Evolutionary conservation across 1,140 invertebrate species (phyloP), one percentile per base, ranked within the genome.

Genomic region (Musca vetustissima): DNA sequence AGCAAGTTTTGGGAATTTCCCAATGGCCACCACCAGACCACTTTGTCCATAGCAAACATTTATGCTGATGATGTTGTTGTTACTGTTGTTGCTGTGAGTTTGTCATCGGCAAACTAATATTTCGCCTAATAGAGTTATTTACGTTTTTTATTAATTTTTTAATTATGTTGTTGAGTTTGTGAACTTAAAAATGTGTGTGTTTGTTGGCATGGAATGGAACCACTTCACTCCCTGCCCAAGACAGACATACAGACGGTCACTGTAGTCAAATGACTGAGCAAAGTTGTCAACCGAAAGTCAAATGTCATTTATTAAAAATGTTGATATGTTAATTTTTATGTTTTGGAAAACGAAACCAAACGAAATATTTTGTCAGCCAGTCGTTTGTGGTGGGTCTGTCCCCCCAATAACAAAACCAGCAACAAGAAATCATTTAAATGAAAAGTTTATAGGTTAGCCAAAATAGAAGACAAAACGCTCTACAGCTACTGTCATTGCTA

Each of bases 281-380:
- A 21, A 61, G 28, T 36, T 61, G 57, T 61, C 57, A 61, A 61
- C 57, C 57, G 21, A 59, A 59, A 59, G 55, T 61, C 57, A 61
- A 61, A 61, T 61, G 57, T 61, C 57, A 61, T 61, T 61, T 61
- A 61, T 61, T 61, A 28, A n/a, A n/a, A 59, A 59, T 36, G 25
- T 61, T 57, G 53, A 57, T 57, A 57, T 57, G 53, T 57, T 57
- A 57, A 57, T 57, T 57, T 57, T 28, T 53, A n/a, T 55, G 21
- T 24, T 55, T 55, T 57, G 25, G 11, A 36, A 6, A 19, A 36
- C n/a, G n/a, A 61, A 61, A 36, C 36, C 9, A 36, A 36, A 32
- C 57, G 57, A 36, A 61, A 61, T 61, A 61, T 61, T 61, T 61
- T 61, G 57, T 61, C 57, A 61, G 57, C 15, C 11, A 21, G n/a